Conservation (phyloP, 2,888 invertebrate genomes). For the Campopleginae sp. region DNA sequence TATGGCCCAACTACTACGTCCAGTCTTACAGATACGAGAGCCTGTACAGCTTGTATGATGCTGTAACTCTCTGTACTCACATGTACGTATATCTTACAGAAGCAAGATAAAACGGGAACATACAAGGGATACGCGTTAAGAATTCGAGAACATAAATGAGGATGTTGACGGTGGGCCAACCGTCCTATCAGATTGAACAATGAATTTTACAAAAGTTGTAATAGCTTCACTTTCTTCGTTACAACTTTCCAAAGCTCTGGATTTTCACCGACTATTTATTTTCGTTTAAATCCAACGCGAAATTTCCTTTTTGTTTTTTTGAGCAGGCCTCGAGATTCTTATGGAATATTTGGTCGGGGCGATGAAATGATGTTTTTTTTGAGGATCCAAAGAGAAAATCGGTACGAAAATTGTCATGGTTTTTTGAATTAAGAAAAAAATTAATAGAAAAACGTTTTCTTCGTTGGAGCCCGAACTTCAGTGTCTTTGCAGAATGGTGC, state of each 20-base stretch:
- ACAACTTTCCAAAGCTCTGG: background rate
- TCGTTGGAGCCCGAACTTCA: no score
- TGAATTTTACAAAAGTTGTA: constrained; percentile 1
- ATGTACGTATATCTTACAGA: background rate
- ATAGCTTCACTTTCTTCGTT: background rate
- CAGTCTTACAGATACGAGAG: constrained; percentile 33
- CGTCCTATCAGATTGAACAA: constrained; percentile 25
- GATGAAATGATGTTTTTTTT: no score
- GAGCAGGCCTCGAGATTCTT: no score
- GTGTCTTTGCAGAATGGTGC: no score
- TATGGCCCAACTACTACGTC: background rate
- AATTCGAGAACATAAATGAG: constrained; percentile 8
- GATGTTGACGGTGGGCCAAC: constrained; percentile 20
- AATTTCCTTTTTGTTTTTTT: no score
- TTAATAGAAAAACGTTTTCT: no score
- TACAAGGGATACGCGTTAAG: constrained; percentile 2
- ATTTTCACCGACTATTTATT: no score
- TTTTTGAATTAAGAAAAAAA: no score
- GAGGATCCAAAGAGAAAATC: no score
- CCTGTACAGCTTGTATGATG: constrained; percentile 18
- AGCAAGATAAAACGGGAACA: constrained; percentile 43
- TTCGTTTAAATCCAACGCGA: no score
- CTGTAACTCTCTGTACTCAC: background rate
- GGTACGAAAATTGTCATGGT: no score
- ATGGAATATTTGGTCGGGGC: no score